Evolutionary conservation across 2,888 invertebrate species (phyloP).

Genomic region (Rhyacophila evoluta): DNA sequence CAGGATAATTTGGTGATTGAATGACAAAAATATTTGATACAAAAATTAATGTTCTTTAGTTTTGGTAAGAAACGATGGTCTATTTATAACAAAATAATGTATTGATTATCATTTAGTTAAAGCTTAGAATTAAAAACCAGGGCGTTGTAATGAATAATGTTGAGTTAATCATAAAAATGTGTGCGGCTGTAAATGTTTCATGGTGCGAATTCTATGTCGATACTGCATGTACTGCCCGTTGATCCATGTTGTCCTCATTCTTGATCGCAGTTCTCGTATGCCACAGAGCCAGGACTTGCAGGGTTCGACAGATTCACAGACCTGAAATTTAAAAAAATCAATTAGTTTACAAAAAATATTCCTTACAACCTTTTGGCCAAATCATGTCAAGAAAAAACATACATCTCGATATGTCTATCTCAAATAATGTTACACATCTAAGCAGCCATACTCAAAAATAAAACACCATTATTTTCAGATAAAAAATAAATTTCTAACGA

Average conservation of each 20-base stretch:
- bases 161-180: background rate
- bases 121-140: constrained; percentile 12
- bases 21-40: background rate
- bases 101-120: background rate
- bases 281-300: background rate
- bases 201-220: background rate
- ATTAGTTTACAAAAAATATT: too few species aligned
- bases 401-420: too few species aligned
- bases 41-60: background rate
- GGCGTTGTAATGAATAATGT: background rate
- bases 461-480: too few species aligned
- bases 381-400: too few species aligned
- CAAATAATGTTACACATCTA: too few species aligned
- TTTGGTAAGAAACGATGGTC: background rate
- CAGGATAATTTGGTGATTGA: background rate
- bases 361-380: too few species aligned
- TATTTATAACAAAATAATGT: background rate
- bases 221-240: background rate
- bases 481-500: too few species aligned
- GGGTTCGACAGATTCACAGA: background rate
- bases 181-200: background rate
- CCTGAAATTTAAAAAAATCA: background rate
- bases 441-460: too few species aligned
- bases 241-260: background rate
- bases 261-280: background rate